phyloP scores from a whole-genome alignment of 2,888 invertebrate species.

The Pterostichus niger region DNA sequence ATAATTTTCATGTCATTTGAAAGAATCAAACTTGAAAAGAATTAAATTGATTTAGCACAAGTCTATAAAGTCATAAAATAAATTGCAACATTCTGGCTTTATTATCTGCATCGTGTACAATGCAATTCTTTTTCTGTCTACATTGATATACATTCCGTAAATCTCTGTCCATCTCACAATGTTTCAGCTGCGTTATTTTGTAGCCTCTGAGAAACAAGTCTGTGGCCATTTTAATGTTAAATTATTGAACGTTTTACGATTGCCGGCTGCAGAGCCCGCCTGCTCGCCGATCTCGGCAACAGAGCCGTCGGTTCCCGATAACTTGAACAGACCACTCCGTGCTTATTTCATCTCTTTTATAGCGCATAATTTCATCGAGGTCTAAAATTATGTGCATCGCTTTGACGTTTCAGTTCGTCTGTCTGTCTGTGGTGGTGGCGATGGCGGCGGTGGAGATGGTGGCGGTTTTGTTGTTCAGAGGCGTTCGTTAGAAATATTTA shows the following conservation, averaged over 20 bases:
- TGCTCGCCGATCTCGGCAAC: neutral
- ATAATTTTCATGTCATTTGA: too few relatives aligned
- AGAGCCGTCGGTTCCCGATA: neutral
- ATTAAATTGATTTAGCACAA: too few relatives aligned
- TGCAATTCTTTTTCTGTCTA: constrained; percentile 19
- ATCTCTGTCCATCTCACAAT: constrained; percentile 28
- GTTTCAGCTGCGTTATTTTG: constrained; percentile 50
- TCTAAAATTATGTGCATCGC: constrained; percentile 3
- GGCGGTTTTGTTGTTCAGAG: too few relatives aligned
- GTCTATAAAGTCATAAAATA: too few relatives aligned
- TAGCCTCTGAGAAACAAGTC: constrained; percentile 9
- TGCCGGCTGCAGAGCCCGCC: constrained; percentile 17
- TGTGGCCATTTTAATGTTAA: constrained; percentile 52
- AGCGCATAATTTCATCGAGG: constrained; percentile 75
- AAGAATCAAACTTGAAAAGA: too few relatives aligned
- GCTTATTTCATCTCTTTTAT: constrained; percentile 73
- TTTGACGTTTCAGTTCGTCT: constrained; percentile 9
- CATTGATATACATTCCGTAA: constrained; percentile 7
- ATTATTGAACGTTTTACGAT: constrained; percentile 62
- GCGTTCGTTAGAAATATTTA: too few relatives aligned
- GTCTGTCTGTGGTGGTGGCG: neutral
- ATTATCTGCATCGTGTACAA: neutral
- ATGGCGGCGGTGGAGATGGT: too few relatives aligned
- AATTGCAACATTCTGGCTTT: too few relatives aligned
- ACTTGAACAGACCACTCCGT: constrained; percentile 5